Base-by-base conservation (phyloP, 2,888 invertebrate genomes). In the Piscicola geometra region DNA sequence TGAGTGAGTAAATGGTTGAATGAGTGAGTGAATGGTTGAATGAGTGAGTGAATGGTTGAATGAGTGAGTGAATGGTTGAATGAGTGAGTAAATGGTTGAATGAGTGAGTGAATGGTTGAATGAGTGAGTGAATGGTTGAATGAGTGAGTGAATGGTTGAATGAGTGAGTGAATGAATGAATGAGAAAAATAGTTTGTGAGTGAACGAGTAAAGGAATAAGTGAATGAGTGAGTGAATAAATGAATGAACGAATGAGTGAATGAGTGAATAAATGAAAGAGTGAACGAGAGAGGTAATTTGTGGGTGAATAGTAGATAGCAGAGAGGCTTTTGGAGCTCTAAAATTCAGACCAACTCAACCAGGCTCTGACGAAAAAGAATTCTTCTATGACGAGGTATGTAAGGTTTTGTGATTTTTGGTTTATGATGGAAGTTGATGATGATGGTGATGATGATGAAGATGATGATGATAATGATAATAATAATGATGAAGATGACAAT, bases 331-430 rank as follows among this genome's bases (percentile, higher is more conserved):
- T 21, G 21, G 9, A 21, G 9, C 21, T 47, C 21, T 47, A 47
- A 47, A 15, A 47, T 15, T 47, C 21, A 15, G 9, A 47, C 21
- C 50, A 47, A 15, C 21, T 21, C 50, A 9, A 47, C 21, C 21
- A 47, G 50, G 97, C 25, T 96, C 95, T 76, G 93, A 94, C 86
- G 97, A 98, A 87, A 89, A 95, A 77, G 99, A 99, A 86, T 99
- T 99, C 89, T 99, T 99, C 88, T 99, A 77, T 60, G 75, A 77
- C 60, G 75, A 74, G 33, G 71, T 71, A n/a, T n/a, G n/a, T n/a
- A n/a, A n/a, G n/a, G n/a, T n/a, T n/a, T n/a, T n/a, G n/a, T n/a
- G n/a, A n/a, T n/a, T n/a, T n/a, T n/a, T n/a, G n/a, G n/a, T n/a
- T n/a, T n/a, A n/a, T n/a, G n/a, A n/a, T n/a, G n/a, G n/a, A n/a